A percentile compares a stretch with the other conserved stretches of the same genome.
Evolutionary conservation across 2,888 invertebrate genomes (phyloP).

Genomic region (Uropetala carovei): DNA sequence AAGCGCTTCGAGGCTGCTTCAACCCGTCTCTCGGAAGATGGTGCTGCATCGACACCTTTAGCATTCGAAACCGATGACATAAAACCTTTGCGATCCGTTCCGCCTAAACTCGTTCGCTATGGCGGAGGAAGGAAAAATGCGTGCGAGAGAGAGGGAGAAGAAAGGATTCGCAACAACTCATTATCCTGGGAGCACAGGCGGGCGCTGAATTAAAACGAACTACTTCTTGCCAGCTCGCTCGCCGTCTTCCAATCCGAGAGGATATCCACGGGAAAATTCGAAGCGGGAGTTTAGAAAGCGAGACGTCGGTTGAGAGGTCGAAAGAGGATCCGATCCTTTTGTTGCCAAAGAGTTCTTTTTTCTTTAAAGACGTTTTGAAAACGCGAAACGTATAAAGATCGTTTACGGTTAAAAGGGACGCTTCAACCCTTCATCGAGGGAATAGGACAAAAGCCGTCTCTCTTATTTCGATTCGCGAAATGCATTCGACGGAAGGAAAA

Average conservation of each 20-base stretch:
- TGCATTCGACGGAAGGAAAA: too few relatives aligned
- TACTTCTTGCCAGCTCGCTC: too few relatives aligned
- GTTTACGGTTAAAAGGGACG: too few relatives aligned
- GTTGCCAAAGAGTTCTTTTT: not conserved
- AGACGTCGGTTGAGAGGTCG: not conserved
- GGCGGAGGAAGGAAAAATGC: too few relatives aligned
- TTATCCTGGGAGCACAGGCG: not conserved
- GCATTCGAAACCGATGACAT: not conserved
- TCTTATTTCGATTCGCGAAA: too few relatives aligned
- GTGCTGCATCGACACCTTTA: not conserved
- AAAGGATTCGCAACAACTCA: not conserved
- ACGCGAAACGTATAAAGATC: too few relatives aligned
- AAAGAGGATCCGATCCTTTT: not conserved
- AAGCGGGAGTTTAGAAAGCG: conserved; percentile 59
- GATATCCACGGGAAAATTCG: conserved; percentile 14
- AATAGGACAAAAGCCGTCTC: too few relatives aligned
- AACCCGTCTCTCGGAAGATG: not conserved
- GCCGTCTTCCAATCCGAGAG: not conserved
- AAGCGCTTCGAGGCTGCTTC: too few relatives aligned
- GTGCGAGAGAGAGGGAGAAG: not conserved
- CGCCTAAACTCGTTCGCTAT: not conserved
- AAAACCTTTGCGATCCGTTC: not conserved
- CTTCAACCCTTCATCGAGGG: too few relatives aligned
- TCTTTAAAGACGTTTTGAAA: too few relatives aligned
- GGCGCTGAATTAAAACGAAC: too few relatives aligned